Conservation (phyloP, 2,113 vertebrate species). For the Bettongia penicillata region DNA sequence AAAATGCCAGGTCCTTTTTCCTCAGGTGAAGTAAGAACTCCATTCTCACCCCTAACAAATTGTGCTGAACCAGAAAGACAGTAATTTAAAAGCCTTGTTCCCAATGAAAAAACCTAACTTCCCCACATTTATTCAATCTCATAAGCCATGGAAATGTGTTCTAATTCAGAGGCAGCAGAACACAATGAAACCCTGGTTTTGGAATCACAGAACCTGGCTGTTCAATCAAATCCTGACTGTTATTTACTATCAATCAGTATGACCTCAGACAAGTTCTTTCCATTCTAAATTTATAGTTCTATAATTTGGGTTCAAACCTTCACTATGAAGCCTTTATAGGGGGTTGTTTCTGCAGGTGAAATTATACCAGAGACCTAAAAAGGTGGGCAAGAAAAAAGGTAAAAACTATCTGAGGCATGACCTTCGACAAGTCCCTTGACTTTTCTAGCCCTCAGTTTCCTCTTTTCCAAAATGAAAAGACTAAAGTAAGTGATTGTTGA, state of each 20-base stretch:
- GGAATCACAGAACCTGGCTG: background rate
- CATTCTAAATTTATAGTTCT: background rate
- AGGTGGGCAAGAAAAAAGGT: background rate
- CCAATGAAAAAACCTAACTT: constrained; percentile 10
- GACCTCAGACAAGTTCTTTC: background rate
- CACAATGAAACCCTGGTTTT: background rate
- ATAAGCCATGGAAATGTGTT: background rate
- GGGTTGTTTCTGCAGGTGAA: background rate
- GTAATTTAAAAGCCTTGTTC: background rate
- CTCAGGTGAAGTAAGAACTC: constrained; percentile 29
- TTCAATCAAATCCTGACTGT: background rate
- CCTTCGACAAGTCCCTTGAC: background rate
- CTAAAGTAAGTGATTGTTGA: background rate
- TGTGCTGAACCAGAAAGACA: constrained; percentile 11
- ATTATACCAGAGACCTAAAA: background rate
- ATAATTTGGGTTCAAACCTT: background rate
- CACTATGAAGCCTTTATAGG: background rate
- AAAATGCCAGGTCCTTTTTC: background rate
- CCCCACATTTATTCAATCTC: background rate
- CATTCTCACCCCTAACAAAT: background rate
- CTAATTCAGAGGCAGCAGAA: background rate
- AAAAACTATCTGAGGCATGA: background rate
- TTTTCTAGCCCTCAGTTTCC: background rate
- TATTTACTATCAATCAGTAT: background rate
- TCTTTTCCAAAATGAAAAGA: background rate